Conservation (phyloP, 2,797 vertebrate species). For the Liparis tanakae region DNA sequence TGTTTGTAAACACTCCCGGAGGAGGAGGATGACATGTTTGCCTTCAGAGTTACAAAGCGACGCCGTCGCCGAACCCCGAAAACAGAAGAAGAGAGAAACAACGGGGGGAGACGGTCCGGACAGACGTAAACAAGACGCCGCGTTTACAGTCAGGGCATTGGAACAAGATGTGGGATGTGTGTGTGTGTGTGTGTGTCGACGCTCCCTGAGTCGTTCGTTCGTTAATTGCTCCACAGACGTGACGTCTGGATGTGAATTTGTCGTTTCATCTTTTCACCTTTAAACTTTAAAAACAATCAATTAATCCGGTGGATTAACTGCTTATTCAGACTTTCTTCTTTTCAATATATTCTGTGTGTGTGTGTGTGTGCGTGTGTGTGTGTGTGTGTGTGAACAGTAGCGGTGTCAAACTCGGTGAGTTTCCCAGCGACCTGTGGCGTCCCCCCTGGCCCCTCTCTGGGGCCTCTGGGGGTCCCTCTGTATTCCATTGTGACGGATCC, state of each 20-base stretch:
- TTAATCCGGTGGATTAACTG: background rate
- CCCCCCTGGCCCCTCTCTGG: too few species aligned
- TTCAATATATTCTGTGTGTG: conserved; percentile 11
- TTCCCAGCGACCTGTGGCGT: conserved; percentile 37
- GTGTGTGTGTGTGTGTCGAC: conserved; percentile 39
- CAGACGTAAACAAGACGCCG: conserved; percentile 76
- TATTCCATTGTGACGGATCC: conserved; percentile 49
- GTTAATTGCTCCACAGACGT: conserved; percentile 30
- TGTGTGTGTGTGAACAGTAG: conserved; percentile 49
- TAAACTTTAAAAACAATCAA: background rate
- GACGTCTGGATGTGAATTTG: conserved; percentile 20
- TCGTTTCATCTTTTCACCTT: background rate
- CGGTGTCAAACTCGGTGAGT: conserved; percentile 8
- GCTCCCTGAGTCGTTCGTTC: conserved; percentile 67
- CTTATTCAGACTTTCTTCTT: conserved; percentile 10
- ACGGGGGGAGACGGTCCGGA: conserved; percentile 77
- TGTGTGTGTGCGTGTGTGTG: too few species aligned
- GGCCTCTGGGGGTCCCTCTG: conserved; percentile 14
- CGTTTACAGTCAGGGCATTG: conserved; percentile 76
- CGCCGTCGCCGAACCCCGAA: conserved; percentile 65
- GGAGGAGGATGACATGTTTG: conserved; percentile 81
- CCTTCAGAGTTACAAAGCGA: conserved; percentile 79
- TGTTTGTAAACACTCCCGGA: conserved; percentile 78
- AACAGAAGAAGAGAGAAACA: conserved; percentile 53
- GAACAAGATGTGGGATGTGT: conserved; percentile 78